These are phyloP conservation scores for Zaprionus ghesquierei DNA, from an alignment of 1,140 invertebrate genomes.

Conservation along the genomic window DNA sequence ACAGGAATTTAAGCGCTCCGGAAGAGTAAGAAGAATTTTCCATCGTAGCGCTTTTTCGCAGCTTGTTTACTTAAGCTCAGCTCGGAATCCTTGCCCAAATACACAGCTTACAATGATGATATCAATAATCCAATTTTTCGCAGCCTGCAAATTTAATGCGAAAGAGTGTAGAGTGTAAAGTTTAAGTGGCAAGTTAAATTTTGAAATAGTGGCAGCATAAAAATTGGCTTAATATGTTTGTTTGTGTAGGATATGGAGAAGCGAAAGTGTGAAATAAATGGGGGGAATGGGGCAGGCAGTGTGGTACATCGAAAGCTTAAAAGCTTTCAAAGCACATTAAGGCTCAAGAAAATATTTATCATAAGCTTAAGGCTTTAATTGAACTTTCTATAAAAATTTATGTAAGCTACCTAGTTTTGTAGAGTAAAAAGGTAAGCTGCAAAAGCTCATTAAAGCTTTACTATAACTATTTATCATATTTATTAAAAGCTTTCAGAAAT, in stretches of 20 bases:
- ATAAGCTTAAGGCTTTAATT: no score
- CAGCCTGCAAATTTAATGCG: slow-evolving; percentile 6
- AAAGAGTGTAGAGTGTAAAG: slow-evolving; percentile 2
- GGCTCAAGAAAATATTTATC: not conserved
- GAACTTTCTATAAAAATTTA: no score
- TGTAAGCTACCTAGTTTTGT: no score
- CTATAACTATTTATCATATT: not conserved
- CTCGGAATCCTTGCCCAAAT: not conserved
- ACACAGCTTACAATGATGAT: slow-evolving; percentile 59
- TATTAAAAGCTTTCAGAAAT: not conserved
- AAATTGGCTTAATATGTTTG: no score
- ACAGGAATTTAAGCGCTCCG: slow-evolving; percentile 53
- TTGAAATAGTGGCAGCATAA: not conserved
- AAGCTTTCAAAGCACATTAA: not conserved
- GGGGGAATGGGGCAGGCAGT: no score
- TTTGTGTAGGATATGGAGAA: no score
- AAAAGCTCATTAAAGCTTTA: not conserved
- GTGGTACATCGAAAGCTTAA: no score
- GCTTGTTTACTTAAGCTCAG: slow-evolving; percentile 46
- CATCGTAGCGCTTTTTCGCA: slow-evolving; percentile 9
- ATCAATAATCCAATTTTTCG: slow-evolving; percentile 74
- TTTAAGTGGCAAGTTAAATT: not conserved
- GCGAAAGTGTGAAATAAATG: no score
- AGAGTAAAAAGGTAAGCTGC: no score
- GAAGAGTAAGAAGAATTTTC: slow-evolving; percentile 27